Base-by-base conservation (phyloP, 2,113 vertebrate species). In the Cyanistes caeruleus region DNA sequence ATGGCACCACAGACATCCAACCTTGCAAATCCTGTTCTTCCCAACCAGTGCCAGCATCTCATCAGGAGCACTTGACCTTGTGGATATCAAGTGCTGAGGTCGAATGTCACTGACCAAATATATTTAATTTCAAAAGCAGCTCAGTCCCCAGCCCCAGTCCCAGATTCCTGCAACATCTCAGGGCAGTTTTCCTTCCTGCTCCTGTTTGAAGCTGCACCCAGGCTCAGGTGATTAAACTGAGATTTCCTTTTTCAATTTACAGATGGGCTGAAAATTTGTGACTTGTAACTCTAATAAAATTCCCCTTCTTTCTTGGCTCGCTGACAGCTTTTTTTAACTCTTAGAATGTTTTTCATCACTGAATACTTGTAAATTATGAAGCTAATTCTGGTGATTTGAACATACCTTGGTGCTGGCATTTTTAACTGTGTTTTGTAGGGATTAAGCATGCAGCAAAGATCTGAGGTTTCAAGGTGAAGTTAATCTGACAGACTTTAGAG, bases 51-150 rank as follows among this genome's bases (percentile, higher is more conserved):
- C 1, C 31, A 30, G 13, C 33, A 6, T 24, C 59, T 79, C 3
- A 7, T 8, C 7, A 13, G 7, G 3, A 37, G 69, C 30, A 20
- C 9, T 9, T 41, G 24, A 9, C 53, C 17, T 1, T 1, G 19
- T 35, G 27, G 27, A 33, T 56, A 15, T 13, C 49, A 27, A 20
- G 19, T 23, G 35, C 48, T 48, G 18, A 58, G 67, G 15, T 33
- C 11, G 22, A 20, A 28, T 13, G 15, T 10, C 43, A 17, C 53
- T 31, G 30, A 43, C 4, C 11, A n/a, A 78, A 65, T 44, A 15
- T 1, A 30, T 56, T 16, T 20, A 55, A 35, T 19, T 31, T 80
- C 17, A 17, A 55, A 41, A 5, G 31, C 15, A 33, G 1, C 30
- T 31, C 53, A 39, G 19, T 2, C 1, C 16, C 39, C 62, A 73